These are phyloP conservation scores for Drosophila barbarae DNA, from an alignment of 2,888 invertebrate genomes.

Conservation along the genomic window DNA sequence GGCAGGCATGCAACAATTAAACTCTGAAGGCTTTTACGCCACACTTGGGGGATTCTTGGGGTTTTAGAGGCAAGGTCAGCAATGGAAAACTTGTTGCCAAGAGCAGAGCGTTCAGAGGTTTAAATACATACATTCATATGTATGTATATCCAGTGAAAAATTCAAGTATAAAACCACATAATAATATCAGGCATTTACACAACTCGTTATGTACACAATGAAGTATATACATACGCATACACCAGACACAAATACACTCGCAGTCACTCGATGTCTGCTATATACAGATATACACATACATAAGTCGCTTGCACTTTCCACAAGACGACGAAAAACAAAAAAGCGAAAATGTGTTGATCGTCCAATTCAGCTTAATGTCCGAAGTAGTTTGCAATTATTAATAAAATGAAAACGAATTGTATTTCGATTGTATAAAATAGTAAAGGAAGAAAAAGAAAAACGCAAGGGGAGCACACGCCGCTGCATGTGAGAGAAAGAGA, in stretches of 20 bases:
- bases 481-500: constrained; percentile 59
- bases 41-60: constrained; percentile 10
- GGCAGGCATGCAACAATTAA: constrained; percentile 59
- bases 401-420: constrained; percentile 28
- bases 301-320: constrained; percentile 37
- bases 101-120: background rate
- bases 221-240: constrained; percentile 18
- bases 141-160: constrained; percentile 1
- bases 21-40: constrained; percentile 24
- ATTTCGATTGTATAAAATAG: constrained; percentile 27
- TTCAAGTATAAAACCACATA: constrained; percentile 7
- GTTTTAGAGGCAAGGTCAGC: constrained; percentile 25
- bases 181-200: constrained; percentile 41
- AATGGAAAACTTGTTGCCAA: constrained; percentile 46
- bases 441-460: constrained; percentile 8
- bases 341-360: background rate
- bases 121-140: too few species aligned
- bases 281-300: constrained; percentile 61
- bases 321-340: constrained; percentile 13
- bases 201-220: constrained; percentile 46
- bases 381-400: constrained; percentile 1
- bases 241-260: constrained; percentile 12
- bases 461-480: constrained; percentile 31
- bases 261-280: constrained; percentile 28
- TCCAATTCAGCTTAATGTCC: constrained; percentile 3